phyloP scores from a whole-genome alignment of 1,140 invertebrate species.

The Cataglyphis hispanica region DNA sequence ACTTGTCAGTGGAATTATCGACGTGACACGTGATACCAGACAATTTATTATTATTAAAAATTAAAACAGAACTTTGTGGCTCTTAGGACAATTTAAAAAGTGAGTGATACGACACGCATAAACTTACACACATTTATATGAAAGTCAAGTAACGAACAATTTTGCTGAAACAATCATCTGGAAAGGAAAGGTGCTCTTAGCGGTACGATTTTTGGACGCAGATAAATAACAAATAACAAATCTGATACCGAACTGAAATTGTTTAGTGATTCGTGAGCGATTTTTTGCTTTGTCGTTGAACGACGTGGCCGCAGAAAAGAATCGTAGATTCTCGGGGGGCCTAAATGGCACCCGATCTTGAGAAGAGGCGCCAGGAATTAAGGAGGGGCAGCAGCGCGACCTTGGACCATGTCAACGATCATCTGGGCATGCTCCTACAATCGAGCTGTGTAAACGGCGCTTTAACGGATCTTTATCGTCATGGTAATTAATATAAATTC shows the following conservation, averaged over 20 bases:
- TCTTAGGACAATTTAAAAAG: background rate
- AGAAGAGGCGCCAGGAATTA: constrained; percentile 77
- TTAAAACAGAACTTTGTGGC: background rate
- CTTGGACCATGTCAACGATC: constrained; percentile 62
- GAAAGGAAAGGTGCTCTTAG: background rate
- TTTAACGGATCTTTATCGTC: constrained; percentile 71
- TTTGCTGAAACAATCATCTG: background rate
- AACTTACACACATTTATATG: background rate
- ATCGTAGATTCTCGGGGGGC: background rate
- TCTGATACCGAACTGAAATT: background rate
- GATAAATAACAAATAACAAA: constrained; percentile 34
- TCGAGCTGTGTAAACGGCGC: constrained; percentile 64
- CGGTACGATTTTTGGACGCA: background rate
- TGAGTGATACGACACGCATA: background rate
- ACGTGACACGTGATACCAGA: background rate
- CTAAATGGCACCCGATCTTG: constrained; percentile 83
- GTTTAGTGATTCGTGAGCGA: background rate
- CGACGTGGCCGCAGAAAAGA: constrained; percentile 4
- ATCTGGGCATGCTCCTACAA: constrained; percentile 75
- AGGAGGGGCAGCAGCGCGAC: constrained; percentile 63
- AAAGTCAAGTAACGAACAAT: background rate
- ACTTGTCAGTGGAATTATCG: background rate
- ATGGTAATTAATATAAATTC: constrained; percentile 60
- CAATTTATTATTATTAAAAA: background rate
- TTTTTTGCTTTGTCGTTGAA: background rate